A percentile compares a stretch with the other conserved stretches of the same genome.
These are phyloP conservation scores for Aphelocoma coerulescens DNA, from an alignment of 2,113 vertebrate species.

Conservation along the genomic window DNA sequence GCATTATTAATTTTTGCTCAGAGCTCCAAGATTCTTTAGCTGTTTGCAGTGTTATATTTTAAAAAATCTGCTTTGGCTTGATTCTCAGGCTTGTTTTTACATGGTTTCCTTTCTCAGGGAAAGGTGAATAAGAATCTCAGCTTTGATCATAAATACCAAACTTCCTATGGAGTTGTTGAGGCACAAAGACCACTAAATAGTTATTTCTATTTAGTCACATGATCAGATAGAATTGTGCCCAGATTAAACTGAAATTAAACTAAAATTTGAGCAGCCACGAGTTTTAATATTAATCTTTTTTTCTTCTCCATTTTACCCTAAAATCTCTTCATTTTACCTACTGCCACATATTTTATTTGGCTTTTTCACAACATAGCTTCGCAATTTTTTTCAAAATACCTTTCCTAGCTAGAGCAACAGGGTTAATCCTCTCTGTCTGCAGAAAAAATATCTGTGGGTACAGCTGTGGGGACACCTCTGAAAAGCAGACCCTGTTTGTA, in stretches of 20 bases:
- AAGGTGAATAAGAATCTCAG: not conserved
- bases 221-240: not conserved
- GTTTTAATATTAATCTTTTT: not conserved
- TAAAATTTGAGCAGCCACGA: not conserved
- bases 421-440: not conserved
- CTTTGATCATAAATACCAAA: not conserved
- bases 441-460: not conserved
- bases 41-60: not conserved
- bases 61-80: not conserved
- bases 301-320: not conserved
- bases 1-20: not conserved
- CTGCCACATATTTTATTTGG: not conserved
- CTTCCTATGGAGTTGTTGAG: not conserved
- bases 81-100: not conserved
- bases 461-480: not conserved
- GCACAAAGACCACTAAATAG: not conserved
- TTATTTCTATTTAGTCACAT: not conserved
- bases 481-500: not conserved
- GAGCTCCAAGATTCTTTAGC: not conserved
- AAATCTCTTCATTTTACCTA: not conserved
- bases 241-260: not conserved
- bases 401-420: not conserved
- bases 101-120: not conserved
- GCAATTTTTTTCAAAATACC: not conserved
- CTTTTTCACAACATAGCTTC: not conserved